Conservation (phyloP, 2,888 invertebrate genomes). For the Pandemis corylana region DNA sequence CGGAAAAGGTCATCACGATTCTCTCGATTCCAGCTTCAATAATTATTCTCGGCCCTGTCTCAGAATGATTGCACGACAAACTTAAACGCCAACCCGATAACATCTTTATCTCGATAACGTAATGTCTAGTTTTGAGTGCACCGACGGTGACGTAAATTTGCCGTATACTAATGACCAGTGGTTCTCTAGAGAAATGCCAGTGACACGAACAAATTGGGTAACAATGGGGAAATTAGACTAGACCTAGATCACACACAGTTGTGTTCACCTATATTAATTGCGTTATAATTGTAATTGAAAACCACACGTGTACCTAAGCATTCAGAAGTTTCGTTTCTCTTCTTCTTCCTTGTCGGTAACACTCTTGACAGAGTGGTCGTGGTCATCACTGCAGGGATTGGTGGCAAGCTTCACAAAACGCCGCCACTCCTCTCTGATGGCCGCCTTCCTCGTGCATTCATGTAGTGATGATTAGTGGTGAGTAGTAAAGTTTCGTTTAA, state of each 20-base stretch:
- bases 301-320: too few relatives aligned
- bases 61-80: slow-evolving; percentile 14
- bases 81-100: neutral
- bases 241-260: slow-evolving; percentile 43
- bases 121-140: slow-evolving; percentile 4
- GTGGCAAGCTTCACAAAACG: too few relatives aligned
- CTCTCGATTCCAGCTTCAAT: slow-evolving; percentile 10
- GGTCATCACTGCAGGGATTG: too few relatives aligned
- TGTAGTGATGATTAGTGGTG: too few relatives aligned
- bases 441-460: too few relatives aligned
- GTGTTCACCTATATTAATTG: neutral
- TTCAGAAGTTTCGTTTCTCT: too few relatives aligned
- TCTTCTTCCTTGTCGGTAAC: too few relatives aligned
- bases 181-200: slow-evolving; percentile 53
- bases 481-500: too few relatives aligned
- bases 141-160: neutral
- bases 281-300: too few relatives aligned
- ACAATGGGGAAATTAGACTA: slow-evolving; percentile 63
- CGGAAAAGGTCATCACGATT: slow-evolving; percentile 10
- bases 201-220: slow-evolving; percentile 64
- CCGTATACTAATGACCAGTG: slow-evolving; percentile 52
- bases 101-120: neutral
- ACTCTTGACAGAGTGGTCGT: too few relatives aligned
- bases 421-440: too few relatives aligned
- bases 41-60: slow-evolving; percentile 28